Evolutionary conservation across 1,140 invertebrate genomes (phyloP), one percentile per base, ranked within the genome.

Genomic region (Proales similis): DNA sequence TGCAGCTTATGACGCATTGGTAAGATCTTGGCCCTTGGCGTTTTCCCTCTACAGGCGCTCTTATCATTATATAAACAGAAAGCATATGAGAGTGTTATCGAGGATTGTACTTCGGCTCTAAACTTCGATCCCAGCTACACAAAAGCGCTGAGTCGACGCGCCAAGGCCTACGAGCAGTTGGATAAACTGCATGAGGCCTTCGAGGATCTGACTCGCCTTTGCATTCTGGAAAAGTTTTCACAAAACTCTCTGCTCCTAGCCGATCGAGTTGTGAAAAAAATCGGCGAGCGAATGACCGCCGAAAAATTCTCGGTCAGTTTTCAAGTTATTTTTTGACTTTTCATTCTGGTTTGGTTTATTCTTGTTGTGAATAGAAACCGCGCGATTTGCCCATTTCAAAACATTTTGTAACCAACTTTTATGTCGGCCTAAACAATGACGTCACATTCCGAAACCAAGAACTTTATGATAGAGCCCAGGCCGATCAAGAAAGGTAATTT

Each of bases 1-100:
- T 4, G 92, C 91, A 33, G 86, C 88, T 22, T 88, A 90, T 78
- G 90, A 94, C 75, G 87, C 90, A 72, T 78, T 91, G 78, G 84
- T 85, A 75, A 78, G 70, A 69, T 14, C 22, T 26, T 20, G 9
- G 3, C 57, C 32, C 29, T 9, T 4, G 45, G 4, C 3, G 2
- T 14, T 4, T 4, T 42, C 61, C 49, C 60, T n/a, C 11, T 48
- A 30, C 2, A 17, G 46, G 22, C 19, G 9, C 22, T 65, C 45
- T 49, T 11, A n/a, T 32, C 66, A 63, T 63, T 51, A 68, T 27
- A 39, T 64, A 70, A 70, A 45, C 67, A 85, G 77, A 86, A 86
- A 75, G 87, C 90, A 72, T 87, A 84, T 79, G 81, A 82, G 61
- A 79, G 84, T 64, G 89, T 93, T 0, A 84, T 89, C 67, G 81